A percentile compares a stretch with the other conserved stretches of the same genome.
Conservation (phyloP, 2,888 invertebrate genomes). For the Myathropa florea region DNA sequence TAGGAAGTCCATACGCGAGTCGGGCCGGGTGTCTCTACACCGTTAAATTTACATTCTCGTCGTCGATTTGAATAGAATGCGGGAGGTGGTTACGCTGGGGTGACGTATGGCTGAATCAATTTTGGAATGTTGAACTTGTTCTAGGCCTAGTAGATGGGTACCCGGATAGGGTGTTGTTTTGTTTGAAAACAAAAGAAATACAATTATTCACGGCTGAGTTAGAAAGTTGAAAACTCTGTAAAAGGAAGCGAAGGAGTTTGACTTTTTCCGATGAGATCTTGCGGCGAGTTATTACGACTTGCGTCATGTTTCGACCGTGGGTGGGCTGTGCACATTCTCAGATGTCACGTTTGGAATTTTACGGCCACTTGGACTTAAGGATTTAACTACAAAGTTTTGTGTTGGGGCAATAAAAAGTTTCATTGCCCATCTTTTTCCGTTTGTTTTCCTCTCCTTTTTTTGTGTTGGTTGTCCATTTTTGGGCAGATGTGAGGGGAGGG, state of each 20-base stretch:
- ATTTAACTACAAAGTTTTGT: background rate
- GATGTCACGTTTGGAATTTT: background rate
- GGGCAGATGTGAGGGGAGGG: background rate
- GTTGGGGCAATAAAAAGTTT: background rate
- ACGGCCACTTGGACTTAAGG: background rate
- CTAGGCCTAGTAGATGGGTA: background rate
- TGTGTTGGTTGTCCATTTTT: background rate
- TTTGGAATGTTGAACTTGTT: background rate
- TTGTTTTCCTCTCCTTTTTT: background rate
- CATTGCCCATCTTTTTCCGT: background rate
- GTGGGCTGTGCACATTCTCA: background rate
- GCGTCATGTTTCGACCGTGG: background rate
- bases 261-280: background rate
- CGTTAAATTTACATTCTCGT: constrained; percentile 35
- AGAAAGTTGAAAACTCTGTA: background rate
- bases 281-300: background rate
- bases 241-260: background rate
- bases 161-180: background rate
- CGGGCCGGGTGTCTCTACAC: background rate
- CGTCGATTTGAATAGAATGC: constrained; percentile 38
- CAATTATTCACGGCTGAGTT: background rate
- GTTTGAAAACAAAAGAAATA: background rate
- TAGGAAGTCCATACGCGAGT: background rate
- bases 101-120: constrained; percentile 21
- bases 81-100: background rate